A percentile compares a stretch with the other conserved stretches of the same genome.
Conservation (phyloP, 2,797 vertebrate species). For the Fundulus diaphanus region DNA sequence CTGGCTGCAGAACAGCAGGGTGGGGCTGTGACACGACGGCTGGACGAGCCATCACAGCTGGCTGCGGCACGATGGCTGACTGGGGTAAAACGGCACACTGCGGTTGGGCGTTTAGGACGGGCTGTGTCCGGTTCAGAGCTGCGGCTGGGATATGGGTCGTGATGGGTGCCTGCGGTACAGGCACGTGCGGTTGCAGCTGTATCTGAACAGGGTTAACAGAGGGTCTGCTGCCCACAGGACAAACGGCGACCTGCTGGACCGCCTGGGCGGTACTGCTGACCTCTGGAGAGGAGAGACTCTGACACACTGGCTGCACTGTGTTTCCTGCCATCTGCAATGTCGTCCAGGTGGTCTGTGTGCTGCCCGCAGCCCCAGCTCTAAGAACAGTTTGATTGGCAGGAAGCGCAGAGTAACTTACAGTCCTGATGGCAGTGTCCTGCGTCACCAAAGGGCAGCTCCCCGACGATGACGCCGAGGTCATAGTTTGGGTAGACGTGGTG, state of each 20-base stretch:
- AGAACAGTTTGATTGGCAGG: slow-evolving; percentile 74
- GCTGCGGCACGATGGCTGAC: slow-evolving; percentile 70
- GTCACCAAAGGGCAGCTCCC: slow-evolving; percentile 69
- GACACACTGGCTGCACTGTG: slow-evolving; percentile 91
- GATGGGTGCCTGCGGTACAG: slow-evolving; percentile 75
- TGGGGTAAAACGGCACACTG: slow-evolving; percentile 76
- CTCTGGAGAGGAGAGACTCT: slow-evolving; percentile 78
- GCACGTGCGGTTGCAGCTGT: slow-evolving; percentile 75
- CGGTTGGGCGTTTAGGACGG: slow-evolving; percentile 62
- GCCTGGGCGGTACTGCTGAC: slow-evolving; percentile 68
- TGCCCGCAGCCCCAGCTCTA: slow-evolving; percentile 87
- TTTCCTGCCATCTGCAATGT: slow-evolving; percentile 95
- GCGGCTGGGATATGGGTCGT: slow-evolving; percentile 72
- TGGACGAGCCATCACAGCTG: slow-evolving; percentile 69
- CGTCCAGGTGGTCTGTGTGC: slow-evolving; percentile 98
- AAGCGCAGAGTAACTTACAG: slow-evolving; percentile 64
- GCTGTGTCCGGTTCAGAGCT: slow-evolving; percentile 60
- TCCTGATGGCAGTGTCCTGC: slow-evolving; percentile 69
- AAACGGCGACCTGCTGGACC: slow-evolving; percentile 78
- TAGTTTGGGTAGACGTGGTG: slow-evolving; percentile 62
- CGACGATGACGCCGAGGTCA: slow-evolving; percentile 67
- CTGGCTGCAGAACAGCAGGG: slow-evolving; percentile 70
- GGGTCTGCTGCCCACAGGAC: slow-evolving; percentile 78
- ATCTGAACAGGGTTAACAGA: slow-evolving; percentile 83
- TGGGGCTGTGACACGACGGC: slow-evolving; percentile 71